A percentile compares a stretch with the other conserved stretches of the same genome.
These are phyloP conservation scores for Metridium senile DNA, from an alignment of 92 coral and sea anemone genomes.

Conservation along the genomic window DNA sequence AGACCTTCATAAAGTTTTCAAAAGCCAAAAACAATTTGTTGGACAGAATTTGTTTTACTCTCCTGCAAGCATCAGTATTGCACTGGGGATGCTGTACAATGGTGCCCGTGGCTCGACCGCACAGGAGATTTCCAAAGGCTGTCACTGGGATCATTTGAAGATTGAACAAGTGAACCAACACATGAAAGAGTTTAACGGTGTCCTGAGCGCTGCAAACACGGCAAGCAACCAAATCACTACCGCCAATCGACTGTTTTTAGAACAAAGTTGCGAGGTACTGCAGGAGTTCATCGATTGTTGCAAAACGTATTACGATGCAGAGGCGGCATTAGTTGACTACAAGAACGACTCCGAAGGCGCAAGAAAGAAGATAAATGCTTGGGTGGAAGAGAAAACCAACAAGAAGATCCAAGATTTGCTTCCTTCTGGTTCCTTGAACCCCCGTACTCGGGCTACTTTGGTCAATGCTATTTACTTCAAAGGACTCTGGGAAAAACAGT, in stretches of 20 bases:
- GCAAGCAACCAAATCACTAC: conserved; percentile 54
- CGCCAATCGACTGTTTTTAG: conserved; percentile 83
- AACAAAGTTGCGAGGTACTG: conserved; percentile 56
- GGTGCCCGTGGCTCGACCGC: conserved; percentile 92
- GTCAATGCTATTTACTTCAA: conserved; percentile 92
- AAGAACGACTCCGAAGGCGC: conserved; percentile 63
- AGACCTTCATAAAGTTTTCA: conserved; percentile 55
- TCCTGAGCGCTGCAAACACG: conserved; percentile 51
- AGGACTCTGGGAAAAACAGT: conserved; percentile 80
- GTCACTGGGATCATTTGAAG: conserved; percentile 68
- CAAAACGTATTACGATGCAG: conserved; percentile 63
- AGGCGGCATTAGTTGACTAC: conserved; percentile 80
- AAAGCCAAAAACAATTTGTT: conserved; percentile 9
- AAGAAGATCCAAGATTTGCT: conserved; percentile 71
- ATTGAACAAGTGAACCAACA: conserved; percentile 49
- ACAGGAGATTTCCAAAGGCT: conserved; percentile 67
- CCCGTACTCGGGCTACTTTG: conserved; percentile 63
- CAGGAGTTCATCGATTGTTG: conserved; percentile 65
- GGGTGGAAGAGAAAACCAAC: conserved; percentile 90
- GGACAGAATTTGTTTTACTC: conserved; percentile 77
- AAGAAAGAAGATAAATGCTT: conserved; percentile 62
- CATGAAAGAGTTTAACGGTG: conserved; percentile 56
- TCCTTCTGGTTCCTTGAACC: conserved; percentile 44
- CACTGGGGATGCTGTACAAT: conserved; percentile 85
- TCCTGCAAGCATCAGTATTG: conserved; percentile 80